These are phyloP conservation scores for Coccyzus lansbergi DNA, from an alignment of 2,797 vertebrate genomes.

Conservation along the genomic window DNA sequence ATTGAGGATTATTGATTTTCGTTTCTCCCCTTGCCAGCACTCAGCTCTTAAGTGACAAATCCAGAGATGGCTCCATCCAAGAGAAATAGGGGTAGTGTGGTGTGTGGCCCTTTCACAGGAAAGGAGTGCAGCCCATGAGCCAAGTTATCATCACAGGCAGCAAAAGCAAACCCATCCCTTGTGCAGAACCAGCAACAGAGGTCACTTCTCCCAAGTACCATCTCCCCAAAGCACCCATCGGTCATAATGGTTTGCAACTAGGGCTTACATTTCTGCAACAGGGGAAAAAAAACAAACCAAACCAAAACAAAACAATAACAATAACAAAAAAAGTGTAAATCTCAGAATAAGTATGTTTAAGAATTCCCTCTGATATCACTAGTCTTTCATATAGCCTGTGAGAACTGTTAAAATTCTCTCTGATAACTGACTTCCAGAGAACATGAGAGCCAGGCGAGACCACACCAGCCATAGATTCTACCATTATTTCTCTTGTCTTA, in stretches of 20 bases:
- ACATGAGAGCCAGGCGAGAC: neutral
- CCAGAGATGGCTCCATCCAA: neutral
- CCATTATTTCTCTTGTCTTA: neutral
- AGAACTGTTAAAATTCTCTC: conserved; percentile 52
- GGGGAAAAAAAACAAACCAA: neutral
- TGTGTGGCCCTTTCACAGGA: neutral
- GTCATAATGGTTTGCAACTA: neutral
- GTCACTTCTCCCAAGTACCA: conserved; percentile 10
- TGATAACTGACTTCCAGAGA: conserved; percentile 10
- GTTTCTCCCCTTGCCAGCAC: neutral
- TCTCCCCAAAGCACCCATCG: conserved; percentile 20
- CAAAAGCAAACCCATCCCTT: conserved; percentile 8
- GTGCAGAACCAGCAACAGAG: neutral
- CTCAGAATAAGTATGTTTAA: conserved; percentile 26
- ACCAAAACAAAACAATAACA: too few relatives aligned
- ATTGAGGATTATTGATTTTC: conserved; percentile 16
- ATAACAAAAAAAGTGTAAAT: neutral
- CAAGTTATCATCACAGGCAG: neutral
- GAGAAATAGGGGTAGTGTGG: neutral
- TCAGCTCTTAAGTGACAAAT: neutral
- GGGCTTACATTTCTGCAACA: conserved; percentile 34
- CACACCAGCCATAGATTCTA: neutral
- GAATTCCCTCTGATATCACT: conserved; percentile 54
- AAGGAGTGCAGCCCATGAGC: neutral
- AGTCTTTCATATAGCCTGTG: conserved; percentile 27